Percentiles rank a stretch among this genome's conserved stretches.
These are phyloP conservation scores for Formica aserva DNA, from an alignment of 2,888 invertebrate genomes.

Conservation along the genomic window DNA sequence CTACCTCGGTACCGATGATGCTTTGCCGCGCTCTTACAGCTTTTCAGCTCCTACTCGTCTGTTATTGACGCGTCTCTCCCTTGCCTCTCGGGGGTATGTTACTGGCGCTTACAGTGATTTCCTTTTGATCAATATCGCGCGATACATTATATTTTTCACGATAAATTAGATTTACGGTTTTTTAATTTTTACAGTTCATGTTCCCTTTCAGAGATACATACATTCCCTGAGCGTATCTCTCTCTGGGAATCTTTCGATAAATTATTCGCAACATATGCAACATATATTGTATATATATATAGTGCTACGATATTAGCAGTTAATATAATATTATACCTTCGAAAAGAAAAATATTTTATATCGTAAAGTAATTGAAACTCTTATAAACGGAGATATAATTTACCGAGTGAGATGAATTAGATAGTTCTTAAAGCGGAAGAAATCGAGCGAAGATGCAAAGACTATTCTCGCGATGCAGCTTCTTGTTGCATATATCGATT, in stretches of 20 bases:
- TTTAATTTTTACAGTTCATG: background rate
- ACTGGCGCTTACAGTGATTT: slow-evolving; percentile 21
- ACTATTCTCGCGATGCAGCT: slow-evolving; percentile 29
- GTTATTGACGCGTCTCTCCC: slow-evolving; percentile 28
- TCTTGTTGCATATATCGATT: slow-evolving; percentile 47
- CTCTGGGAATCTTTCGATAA: background rate
- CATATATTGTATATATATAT: background rate
- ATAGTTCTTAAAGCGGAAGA: slow-evolving; percentile 34
- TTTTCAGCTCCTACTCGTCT: slow-evolving; percentile 14
- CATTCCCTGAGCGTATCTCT: too few species aligned
- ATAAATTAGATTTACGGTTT: background rate
- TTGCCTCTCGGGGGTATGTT: slow-evolving; percentile 26
- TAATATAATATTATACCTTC: background rate
- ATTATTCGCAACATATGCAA: background rate
- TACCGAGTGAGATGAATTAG: slow-evolving; percentile 6
- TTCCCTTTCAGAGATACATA: background rate
- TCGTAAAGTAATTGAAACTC: background rate
- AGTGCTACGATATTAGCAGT: background rate
- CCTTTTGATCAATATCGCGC: slow-evolving; percentile 5
- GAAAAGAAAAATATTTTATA: background rate
- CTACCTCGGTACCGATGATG: slow-evolving; percentile 36
- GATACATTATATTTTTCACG: slow-evolving; percentile 18
- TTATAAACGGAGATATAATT: slow-evolving; percentile 1
- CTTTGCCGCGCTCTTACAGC: slow-evolving; percentile 43
- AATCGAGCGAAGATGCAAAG: slow-evolving; percentile 24